Evolutionary conservation across 2,888 invertebrate genomes (phyloP).

Genomic region (Callinectes sapidus): DNA sequence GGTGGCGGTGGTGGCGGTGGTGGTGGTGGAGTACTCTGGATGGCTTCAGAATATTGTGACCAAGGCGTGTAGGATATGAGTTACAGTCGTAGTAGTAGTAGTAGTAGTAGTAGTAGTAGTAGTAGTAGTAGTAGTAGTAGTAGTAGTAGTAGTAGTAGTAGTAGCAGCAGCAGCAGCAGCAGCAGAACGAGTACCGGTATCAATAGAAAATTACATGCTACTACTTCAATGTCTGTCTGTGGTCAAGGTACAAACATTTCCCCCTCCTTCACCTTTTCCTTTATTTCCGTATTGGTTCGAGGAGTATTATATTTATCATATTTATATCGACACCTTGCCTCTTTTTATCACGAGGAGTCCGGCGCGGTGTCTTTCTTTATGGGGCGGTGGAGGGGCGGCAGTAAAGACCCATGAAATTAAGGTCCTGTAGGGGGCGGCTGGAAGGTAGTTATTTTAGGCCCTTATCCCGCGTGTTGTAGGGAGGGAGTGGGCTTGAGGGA

Average conservation of each 20-base stretch:
- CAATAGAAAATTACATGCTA: too few relatives aligned
- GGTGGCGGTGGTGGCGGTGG: neutral
- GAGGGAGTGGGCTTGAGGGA: neutral
- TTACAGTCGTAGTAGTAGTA: neutral
- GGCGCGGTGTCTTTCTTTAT: neutral
- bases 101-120: neutral
- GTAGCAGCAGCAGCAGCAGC: neutral
- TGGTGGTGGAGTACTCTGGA: neutral
- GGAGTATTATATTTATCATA: neutral
- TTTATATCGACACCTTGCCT: neutral
- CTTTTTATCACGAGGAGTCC: neutral
- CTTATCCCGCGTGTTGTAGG: neutral
- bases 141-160: neutral
- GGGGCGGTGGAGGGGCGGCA: neutral
- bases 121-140: neutral
- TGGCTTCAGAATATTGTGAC: neutral
- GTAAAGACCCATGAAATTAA: neutral
- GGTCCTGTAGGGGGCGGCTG: neutral
- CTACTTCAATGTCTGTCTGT: neutral
- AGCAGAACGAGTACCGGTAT: too few relatives aligned
- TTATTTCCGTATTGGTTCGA: neutral
- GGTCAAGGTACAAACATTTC: neutral
- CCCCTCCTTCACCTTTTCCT: neutral
- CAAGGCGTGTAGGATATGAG: neutral
- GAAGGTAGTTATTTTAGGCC: neutral